A percentile compares a stretch with the other conserved stretches of the same genome.
Conservation (phyloP, 2,797 vertebrate species). For the Anabas testudineus region DNA sequence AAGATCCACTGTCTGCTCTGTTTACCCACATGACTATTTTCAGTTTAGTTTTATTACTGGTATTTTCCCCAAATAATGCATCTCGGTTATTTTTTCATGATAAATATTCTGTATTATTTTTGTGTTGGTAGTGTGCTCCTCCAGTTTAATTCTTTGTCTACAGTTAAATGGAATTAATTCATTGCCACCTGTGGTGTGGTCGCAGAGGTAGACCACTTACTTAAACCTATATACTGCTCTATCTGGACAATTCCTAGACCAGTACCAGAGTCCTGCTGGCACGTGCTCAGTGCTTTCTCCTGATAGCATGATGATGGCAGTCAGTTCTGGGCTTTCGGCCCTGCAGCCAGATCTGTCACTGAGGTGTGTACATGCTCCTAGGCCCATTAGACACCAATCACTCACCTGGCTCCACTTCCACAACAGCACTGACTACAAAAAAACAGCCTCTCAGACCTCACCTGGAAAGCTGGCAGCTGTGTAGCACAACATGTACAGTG, state of each 20-base stretch:
- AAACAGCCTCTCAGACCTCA: conserved; percentile 55
- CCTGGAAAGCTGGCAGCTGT: conserved; percentile 75
- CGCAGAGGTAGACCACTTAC: neutral
- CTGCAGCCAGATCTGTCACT: conserved; percentile 61
- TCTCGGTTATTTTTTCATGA: too few species aligned
- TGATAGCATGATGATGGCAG: conserved; percentile 25
- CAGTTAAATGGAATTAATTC: too few species aligned
- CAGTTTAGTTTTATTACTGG: too few species aligned
- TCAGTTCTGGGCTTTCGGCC: conserved; percentile 42
- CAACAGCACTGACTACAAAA: conserved; percentile 24
- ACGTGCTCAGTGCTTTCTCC: conserved; percentile 38
- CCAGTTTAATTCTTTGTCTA: too few species aligned
- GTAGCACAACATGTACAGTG: conserved; percentile 50
- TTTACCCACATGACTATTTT: too few species aligned
- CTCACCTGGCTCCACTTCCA: conserved; percentile 35
- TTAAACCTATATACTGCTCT: neutral
- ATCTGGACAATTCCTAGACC: conserved; percentile 12
- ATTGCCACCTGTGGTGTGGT: too few species aligned
- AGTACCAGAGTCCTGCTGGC: conserved; percentile 39
- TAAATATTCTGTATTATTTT: too few species aligned
- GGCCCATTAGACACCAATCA: conserved; percentile 71
- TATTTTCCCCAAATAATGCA: too few species aligned
- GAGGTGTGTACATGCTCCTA: conserved; percentile 52
- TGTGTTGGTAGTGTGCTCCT: too few species aligned
- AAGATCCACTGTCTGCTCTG: too few species aligned